Conservation (phyloP, 2,797 vertebrate species). For the Staurois parvus region DNA sequence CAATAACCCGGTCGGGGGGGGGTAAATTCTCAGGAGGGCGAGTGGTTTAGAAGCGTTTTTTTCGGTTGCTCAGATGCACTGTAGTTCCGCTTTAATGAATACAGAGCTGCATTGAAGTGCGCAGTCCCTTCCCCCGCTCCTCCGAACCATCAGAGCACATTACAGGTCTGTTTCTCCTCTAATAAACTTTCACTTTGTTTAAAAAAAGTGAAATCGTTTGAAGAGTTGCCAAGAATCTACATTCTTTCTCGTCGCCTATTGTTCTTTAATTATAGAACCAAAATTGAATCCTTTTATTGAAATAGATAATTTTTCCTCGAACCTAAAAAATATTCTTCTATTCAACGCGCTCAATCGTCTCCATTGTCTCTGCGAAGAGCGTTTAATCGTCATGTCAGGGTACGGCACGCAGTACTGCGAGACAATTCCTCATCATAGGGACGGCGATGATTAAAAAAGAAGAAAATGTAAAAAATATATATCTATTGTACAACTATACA, state of each 20-base stretch:
- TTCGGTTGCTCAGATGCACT: no score
- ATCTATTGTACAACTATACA: background rate
- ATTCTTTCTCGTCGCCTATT: background rate
- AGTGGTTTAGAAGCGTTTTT: no score
- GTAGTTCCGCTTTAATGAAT: no score
- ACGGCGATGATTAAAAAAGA: background rate
- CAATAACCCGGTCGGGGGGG: no score
- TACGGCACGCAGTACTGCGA: background rate
- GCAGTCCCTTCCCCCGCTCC: background rate
- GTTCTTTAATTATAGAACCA: slow-evolving; percentile 17
- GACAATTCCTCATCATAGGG: background rate
- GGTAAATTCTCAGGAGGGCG: no score
- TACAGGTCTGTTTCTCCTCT: background rate
- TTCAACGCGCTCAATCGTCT: background rate
- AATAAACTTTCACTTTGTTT: background rate
- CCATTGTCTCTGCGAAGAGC: slow-evolving; percentile 8
- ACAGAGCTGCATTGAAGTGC: no score
- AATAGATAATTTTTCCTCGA: slow-evolving; percentile 19
- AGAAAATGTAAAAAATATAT: background rate
- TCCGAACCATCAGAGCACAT: background rate
- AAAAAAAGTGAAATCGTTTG: background rate
- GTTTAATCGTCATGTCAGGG: background rate
- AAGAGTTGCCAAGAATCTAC: slow-evolving; percentile 8
- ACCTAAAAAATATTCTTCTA: slow-evolving; percentile 18
- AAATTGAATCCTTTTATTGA: slow-evolving; percentile 11